Evolutionary conservation across 2,113 vertebrate species (phyloP), one percentile per base, ranked within the genome.

Genomic region (Acrocephalus kingi): DNA sequence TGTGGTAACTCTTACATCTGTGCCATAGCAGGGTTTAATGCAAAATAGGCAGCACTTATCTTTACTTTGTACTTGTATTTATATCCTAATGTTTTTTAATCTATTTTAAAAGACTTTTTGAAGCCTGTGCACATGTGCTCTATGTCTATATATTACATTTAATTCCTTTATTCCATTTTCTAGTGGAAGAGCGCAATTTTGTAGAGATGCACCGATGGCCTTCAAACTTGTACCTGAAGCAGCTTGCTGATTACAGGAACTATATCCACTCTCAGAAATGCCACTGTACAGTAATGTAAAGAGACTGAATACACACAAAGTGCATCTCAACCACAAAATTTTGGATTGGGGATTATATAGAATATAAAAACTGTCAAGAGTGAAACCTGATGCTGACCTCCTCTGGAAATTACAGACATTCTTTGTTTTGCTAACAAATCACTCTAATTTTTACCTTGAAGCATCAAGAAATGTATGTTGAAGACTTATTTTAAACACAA

Each of bases 141-240:
- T 56, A 0, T 46, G 27, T 64, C 19, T 45, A 13, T 15, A 7
- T 10, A 3, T 66, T 89, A 39, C 61, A 18, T 82, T n/a, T 49
- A 39, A 61, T 80, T 86, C 69, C 71, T 68, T 33, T 94, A 20
- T 83, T 91, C 86, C 83, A 97, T 62, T 81, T 9, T 96, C 54
- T 96, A 99, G 99, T 98, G 90, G 99, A 99, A 96, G 99, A 99
- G 96, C 98, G 98, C 6, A 98, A 98, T 84, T 99, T 99, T 89
- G 98, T 99, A 63, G 99, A 99, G 96, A 98, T 97, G 95, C 98
- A 99, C 77, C 98, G 99, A 55, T 99, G 99, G 99, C 99, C 99
- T 2, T 99, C 99, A 63, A 98, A 98, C 85, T 89, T 98, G 54
- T 99, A 99, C 97, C 98, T 99, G 97, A 99, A 99, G 98, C 99